These are phyloP conservation scores for Caenorhabditis afra DNA, from an alignment of 2,888 invertebrate species.

Conservation along the genomic window DNA sequence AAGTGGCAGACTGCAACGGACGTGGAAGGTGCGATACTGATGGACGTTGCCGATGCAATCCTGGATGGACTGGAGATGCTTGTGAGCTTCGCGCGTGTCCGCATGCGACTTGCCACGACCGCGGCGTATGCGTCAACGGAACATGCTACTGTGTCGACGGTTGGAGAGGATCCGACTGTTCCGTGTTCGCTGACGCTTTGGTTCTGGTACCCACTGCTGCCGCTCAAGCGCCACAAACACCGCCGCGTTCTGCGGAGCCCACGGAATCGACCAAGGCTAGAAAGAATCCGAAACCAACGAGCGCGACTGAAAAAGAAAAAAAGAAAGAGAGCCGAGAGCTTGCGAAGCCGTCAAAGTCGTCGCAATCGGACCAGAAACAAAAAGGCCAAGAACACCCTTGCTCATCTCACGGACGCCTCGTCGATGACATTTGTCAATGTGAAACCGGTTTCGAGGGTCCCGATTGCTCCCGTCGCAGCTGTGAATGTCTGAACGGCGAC, in stretches of 20 bases:
- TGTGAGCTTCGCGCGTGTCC: slow-evolving; percentile 70
- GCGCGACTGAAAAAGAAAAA: background rate
- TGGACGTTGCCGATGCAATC: slow-evolving; percentile 92
- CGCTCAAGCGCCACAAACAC: slow-evolving; percentile 13
- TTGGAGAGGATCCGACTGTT: slow-evolving; percentile 93
- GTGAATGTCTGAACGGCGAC: slow-evolving; percentile 65
- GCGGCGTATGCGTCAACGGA: slow-evolving; percentile 95
- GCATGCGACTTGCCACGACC: slow-evolving; percentile 92
- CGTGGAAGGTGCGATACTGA: slow-evolving; percentile 93
- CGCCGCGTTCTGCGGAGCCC: background rate
- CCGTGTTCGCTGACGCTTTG: slow-evolving; percentile 47
- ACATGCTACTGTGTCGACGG: slow-evolving; percentile 94
- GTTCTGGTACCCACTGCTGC: slow-evolving; percentile 1
- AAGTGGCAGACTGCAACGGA: slow-evolving; percentile 93
- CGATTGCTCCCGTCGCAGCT: slow-evolving; percentile 66
- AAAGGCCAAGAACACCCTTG: slow-evolving; percentile 82
- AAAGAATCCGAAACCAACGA: slow-evolving; percentile 1
- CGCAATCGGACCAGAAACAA: background rate
- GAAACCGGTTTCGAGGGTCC: slow-evolving; percentile 81
- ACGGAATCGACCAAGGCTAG: slow-evolving; percentile 11
- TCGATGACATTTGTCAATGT: slow-evolving; percentile 94
- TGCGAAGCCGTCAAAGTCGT: background rate
- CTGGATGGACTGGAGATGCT: slow-evolving; percentile 74
- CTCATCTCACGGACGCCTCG: slow-evolving; percentile 90
- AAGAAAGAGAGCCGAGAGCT: slow-evolving; percentile 39